A percentile compares a stretch with the other conserved stretches of the same genome.
Evolutionary conservation across 2,113 vertebrate species (phyloP).

Genomic region (Takifugu flavidus): DNA sequence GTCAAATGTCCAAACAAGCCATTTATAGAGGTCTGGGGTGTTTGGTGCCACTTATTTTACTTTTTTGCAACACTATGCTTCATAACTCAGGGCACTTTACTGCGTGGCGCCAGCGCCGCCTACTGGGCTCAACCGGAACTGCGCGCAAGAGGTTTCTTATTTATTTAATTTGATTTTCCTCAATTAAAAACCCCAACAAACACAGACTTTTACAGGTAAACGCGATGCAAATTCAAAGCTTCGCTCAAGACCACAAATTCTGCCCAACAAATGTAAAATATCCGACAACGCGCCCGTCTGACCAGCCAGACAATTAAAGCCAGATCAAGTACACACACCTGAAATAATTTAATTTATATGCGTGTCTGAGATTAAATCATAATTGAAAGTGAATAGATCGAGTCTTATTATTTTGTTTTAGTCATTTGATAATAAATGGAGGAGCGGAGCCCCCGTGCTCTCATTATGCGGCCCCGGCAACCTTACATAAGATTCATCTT

Average conservation of each 20-base stretch:
- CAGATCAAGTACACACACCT: slow-evolving; percentile 59
- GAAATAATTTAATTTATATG: slow-evolving; percentile 56
- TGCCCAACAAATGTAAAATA: too few species aligned
- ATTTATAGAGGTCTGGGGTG: slow-evolving; percentile 3
- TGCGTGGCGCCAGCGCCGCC: slow-evolving; percentile 72
- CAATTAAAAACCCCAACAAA: slow-evolving; percentile 2
- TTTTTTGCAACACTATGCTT: neutral
- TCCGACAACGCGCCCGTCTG: too few species aligned
- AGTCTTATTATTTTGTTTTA: slow-evolving; percentile 65
- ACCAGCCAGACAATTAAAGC: slow-evolving; percentile 33
- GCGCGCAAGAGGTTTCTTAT: neutral
- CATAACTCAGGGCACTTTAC: slow-evolving; percentile 17
- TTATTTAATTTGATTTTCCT: neutral
- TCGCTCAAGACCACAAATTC: too few species aligned
- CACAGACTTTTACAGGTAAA: too few species aligned
- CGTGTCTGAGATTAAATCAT: slow-evolving; percentile 54
- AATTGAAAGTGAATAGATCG: slow-evolving; percentile 62
- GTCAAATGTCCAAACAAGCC: too few species aligned
- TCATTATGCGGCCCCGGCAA: slow-evolving; percentile 62
- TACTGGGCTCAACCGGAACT: slow-evolving; percentile 41
- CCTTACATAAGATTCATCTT: slow-evolving; percentile 88
- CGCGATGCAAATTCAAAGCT: too few species aligned
- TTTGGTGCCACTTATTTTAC: slow-evolving; percentile 44
- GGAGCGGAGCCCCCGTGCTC: slow-evolving; percentile 48
- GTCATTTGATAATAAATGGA: slow-evolving; percentile 63